phyloP scores from a whole-genome alignment of 2,888 invertebrate genomes.

The Doris montereyensis region DNA sequence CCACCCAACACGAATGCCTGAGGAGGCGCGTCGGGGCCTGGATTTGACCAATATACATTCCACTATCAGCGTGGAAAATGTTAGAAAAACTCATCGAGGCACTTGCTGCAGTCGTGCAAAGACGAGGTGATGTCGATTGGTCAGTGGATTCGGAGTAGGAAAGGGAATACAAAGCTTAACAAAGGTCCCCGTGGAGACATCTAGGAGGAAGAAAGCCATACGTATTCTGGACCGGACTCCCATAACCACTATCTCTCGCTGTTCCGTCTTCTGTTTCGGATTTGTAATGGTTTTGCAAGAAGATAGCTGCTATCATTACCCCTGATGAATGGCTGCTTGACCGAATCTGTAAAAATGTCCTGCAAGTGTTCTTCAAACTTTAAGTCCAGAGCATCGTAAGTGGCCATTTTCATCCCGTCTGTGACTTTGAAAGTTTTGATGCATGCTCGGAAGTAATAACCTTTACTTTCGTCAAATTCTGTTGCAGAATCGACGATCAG shows the following conservation, averaged over 20 bases:
- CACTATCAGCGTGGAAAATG: slow-evolving; percentile 60
- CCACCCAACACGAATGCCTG: slow-evolving; percentile 58
- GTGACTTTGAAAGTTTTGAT: slow-evolving; percentile 63
- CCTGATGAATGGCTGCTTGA: slow-evolving; percentile 49
- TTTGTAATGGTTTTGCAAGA: slow-evolving; percentile 26
- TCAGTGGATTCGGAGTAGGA: slow-evolving; percentile 50
- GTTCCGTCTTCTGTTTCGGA: background rate
- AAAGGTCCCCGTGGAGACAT: slow-evolving; percentile 62
- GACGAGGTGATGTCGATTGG: slow-evolving; percentile 44
- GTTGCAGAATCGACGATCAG: slow-evolving; percentile 67
- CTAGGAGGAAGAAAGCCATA: slow-evolving; percentile 50
- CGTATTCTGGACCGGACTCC: slow-evolving; percentile 49
- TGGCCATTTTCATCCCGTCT: slow-evolving; percentile 53
- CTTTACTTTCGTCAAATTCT: slow-evolving; percentile 54
- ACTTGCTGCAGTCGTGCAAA: slow-evolving; percentile 64
- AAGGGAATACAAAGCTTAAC: slow-evolving; percentile 64
- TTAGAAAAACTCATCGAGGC: slow-evolving; percentile 64
- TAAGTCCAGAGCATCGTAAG: slow-evolving; percentile 63
- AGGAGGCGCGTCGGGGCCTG: slow-evolving; percentile 55
- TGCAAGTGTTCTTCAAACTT: slow-evolving; percentile 58
- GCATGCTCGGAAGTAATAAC: slow-evolving; percentile 52
- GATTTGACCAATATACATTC: slow-evolving; percentile 51
- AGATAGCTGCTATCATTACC: slow-evolving; percentile 39
- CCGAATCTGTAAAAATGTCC: slow-evolving; percentile 61
- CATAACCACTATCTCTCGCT: background rate